A percentile compares a stretch with the other conserved stretches of the same genome.
These are phyloP conservation scores for Centropus bengalensis DNA, from an alignment of 2,113 vertebrate genomes.

Conservation along the genomic window DNA sequence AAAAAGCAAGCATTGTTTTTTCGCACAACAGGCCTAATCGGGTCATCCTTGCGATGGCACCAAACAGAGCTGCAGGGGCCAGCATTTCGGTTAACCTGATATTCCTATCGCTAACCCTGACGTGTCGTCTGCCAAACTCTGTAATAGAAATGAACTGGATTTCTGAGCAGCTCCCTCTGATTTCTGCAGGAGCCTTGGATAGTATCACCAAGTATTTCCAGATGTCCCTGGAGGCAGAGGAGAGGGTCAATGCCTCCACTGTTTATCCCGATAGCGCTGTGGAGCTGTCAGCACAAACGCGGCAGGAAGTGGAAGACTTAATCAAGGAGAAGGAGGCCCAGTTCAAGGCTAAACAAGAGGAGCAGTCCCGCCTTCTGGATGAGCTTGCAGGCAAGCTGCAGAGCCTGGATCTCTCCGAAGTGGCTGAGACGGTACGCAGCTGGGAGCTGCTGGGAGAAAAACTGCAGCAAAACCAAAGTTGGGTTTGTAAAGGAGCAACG, in stretches of 20 bases:
- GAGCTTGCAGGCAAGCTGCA: slow-evolving; percentile 91
- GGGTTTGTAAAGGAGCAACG: accelerated
- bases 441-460: not conserved
- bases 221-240: slow-evolving; percentile 88
- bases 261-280: slow-evolving; percentile 72
- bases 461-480: accelerated
- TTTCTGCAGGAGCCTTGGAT: slow-evolving; percentile 86
- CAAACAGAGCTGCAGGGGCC: not conserved
- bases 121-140: not conserved
- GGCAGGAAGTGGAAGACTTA: slow-evolving; percentile 82
- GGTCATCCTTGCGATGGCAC: not conserved
- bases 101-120: not conserved
- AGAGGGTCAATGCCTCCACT: slow-evolving; percentile 86
- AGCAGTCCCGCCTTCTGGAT: slow-evolving; percentile 87
- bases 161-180: not conserved
- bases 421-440: slow-evolving; percentile 82
- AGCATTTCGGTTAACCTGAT: not conserved
- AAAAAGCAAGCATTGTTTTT: not conserved
- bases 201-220: slow-evolving; percentile 91
- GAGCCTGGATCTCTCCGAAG: slow-evolving; percentile 86
- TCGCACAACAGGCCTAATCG: not conserved
- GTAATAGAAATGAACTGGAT: not conserved
- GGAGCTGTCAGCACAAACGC: slow-evolving; percentile 77
- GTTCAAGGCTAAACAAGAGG: slow-evolving; percentile 84
- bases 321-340: slow-evolving; percentile 79